Evolutionary conservation across 2,888 invertebrate genomes (phyloP), one percentile per base, ranked within the genome.

Genomic region (Ischnura elegans): DNA sequence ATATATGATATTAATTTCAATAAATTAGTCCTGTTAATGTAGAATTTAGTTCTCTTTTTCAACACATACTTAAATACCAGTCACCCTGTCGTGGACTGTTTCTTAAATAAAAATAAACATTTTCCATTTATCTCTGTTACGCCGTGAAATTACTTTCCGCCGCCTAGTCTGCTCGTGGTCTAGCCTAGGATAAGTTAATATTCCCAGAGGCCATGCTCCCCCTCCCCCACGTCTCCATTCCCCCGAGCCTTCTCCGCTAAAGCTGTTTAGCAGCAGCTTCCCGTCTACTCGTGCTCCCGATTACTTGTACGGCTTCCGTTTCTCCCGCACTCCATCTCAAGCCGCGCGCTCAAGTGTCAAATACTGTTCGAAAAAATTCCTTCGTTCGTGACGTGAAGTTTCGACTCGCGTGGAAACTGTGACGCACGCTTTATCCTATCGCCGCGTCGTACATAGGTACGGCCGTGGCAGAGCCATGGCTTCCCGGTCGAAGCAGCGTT

Each of bases 321-420:
- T 76, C 76, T n/a, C 51, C 76, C 76, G 13, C 36, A 21, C 61
- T 76, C 76, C 76, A 76, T 76, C 76, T 29, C 76, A 36, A 76
- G 76, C 76, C 36, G 10, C 29, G 76, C 76, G 76, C 76, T 76
- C 76, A 36, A 76, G 76, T 76, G 76, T 76, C 76, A 76, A 76
- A 76, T 76, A 76, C 76, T 76, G 76, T 36, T 76, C 76, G 36
- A 76, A 76, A 76, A 76, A 76, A 76, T 76, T 76, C 76, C 76
- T 19, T 76, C 36, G 76, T 76, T 76, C 76, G 76, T 36, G 76
- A 76, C 76, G 76, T 13, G 76, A 76, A 76, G 36, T 36, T 61
- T 61, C 61, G 36, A 76, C 36, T 76, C 36, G 76, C 1, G 36
- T 76, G 61, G 61, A n/a, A 61, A 61, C n/a, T 61, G 76, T 76